Base-by-base conservation (phyloP, 1,140 invertebrate species). In the Lepidurus arcticus region DNA sequence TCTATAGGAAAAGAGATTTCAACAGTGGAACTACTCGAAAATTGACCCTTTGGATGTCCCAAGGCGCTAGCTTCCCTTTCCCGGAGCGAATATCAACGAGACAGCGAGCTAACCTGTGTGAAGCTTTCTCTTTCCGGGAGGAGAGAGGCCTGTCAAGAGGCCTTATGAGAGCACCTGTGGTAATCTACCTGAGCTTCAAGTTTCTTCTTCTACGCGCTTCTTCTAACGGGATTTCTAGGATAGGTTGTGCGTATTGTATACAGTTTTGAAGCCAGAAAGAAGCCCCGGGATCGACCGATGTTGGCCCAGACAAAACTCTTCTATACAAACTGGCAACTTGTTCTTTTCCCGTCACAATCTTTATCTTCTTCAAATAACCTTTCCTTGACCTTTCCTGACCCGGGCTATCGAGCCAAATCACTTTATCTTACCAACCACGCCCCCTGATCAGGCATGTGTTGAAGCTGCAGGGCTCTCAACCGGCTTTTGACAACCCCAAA, bases 101-200 rank as follows among this genome's bases (percentile, higher is more conserved):
- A 4, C 34, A 16, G 13, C 0, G n/a, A 65, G 16, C 53, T 16
- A 7, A 65, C 13, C 53, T n/a, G 16, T 7, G 4, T 21, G 16
- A 21, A 65, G 53, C 53, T 65, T 65, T 65, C 53, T 65, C 53
- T 65, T 65, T 65, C 53, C 53, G 21, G 34, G 53, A 65, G 53
- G 53, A 11, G 8, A 13, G 5, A 65, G 6, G 4, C 21, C 7
- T 65, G 53, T 21, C 6, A 65, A 21, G 21, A 10, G 53, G n/a
- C 8, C 9, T 65, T 13, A 21, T 7, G 16, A 65, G 8, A 65
- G 53, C 53, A 65, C 53, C 53, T 65, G 53, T 65, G 53, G 53
- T 65, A 65, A 65, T 65, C 53, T n/a, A 65, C 53, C 53, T 11
- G 53, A 13, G 53, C 53, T 21, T 34, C 34, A 34, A 34, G 34